Evolutionary conservation across 2,888 invertebrate species (phyloP), one percentile per base, ranked within the genome.

Genomic region (Yponomeuta malinellus): DNA sequence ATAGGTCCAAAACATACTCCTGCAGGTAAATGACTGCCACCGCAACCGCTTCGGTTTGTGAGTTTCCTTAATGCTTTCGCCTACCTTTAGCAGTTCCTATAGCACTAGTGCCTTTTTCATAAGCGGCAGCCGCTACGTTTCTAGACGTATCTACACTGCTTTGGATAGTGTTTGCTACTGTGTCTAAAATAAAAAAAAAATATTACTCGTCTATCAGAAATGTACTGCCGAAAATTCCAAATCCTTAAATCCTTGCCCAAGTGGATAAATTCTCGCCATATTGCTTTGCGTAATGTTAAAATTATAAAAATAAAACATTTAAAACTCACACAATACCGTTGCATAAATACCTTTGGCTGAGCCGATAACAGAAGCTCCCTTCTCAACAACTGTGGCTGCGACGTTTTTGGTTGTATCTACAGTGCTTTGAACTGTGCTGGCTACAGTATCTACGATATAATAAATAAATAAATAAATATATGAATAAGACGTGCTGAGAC

Each of bases 381-480:
- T 85, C 67, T 84, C 84, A 72, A 81, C 76, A 69, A 81, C 83
- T 29, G 84, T 75, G 15, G 82, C 77, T 6, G 86, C 81, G 52
- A 78, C 78, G 75, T 78, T 83, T 75, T 83, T 85, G 29, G 84
- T 83, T 10, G 83, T 82, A 73, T 83, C 85, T 75, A 87, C 80
- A 43, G 83, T 81, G 48, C 77, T 82, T 68, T 81, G 73, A 73
- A 85, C 80, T 2, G 83, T 81, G 52, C 77, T 82, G 66, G 81
- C 73, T 73, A 85, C 80, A 2, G 83, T 81, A 73, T 85, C 86
- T 86, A 85, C 52, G 15, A 59, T 59, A 15, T 15, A 59, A 59
- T 59, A 15, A 59, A 59, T 59, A 15, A 59, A 59, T 59, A 15
- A 43, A 43, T 52, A 12, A 37, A 37, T 43, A 43, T 5, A 43